phyloP scores from a whole-genome alignment of 2,797 vertebrate species.

The Thamnophis elegans region DNA sequence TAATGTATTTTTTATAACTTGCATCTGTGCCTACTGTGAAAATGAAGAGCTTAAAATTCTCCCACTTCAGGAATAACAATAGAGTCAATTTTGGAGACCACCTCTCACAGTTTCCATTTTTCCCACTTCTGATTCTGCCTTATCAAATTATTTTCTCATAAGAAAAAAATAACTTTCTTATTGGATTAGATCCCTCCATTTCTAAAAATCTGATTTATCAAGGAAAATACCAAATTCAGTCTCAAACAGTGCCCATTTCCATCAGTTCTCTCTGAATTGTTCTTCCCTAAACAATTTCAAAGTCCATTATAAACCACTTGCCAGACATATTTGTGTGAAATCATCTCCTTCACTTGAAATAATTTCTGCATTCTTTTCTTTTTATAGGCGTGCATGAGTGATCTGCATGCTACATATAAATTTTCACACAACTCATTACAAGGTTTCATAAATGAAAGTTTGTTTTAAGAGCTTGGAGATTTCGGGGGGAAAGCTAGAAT shows the following conservation, averaged over 20 bases:
- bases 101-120: not conserved
- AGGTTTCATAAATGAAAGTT: slow-evolving; percentile 1
- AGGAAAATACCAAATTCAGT: not conserved
- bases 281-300: not conserved
- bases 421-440: not conserved
- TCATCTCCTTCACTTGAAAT: not conserved
- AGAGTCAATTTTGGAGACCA: not conserved
- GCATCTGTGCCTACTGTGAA: not conserved
- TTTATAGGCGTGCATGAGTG: rapidly evolving
- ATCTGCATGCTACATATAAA: not conserved
- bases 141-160: not conserved
- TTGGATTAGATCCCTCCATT: not conserved
- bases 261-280: not conserved
- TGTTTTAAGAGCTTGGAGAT: slow-evolving; percentile 9
- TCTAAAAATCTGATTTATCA: not conserved
- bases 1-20: not conserved
- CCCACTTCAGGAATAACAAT: not conserved
- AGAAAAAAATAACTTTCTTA: not conserved
- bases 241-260: not conserved
- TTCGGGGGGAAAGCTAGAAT: not conserved
- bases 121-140: not conserved
- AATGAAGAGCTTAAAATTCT: not conserved
- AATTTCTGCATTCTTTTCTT: not conserved
- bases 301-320: not conserved
- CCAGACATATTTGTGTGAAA: not conserved